Percentiles rank a stretch among this genome's conserved stretches.
Conservation (phyloP, 2,888 invertebrate genomes). For the Tenthredo distinguenda region DNA sequence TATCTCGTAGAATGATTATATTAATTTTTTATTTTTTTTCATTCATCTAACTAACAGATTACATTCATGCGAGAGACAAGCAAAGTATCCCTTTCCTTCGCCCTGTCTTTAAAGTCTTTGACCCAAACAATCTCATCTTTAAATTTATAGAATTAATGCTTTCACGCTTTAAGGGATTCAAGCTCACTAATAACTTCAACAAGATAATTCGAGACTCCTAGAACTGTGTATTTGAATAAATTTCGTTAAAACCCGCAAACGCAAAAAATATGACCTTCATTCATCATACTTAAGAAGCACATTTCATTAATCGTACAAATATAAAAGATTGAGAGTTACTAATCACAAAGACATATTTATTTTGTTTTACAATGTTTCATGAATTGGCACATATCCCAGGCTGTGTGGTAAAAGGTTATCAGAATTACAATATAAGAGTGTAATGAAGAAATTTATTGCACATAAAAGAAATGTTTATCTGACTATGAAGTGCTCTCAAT, state of each 20-base stretch:
- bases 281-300: background rate
- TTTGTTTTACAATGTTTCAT: background rate
- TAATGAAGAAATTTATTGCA: background rate
- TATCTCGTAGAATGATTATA: background rate
- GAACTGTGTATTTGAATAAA: background rate
- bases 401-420: background rate
- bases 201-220: background rate
- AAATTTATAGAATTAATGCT: constrained; percentile 12
- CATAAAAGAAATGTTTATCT: background rate
- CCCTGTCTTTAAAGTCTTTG: constrained; percentile 22
- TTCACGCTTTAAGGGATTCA: background rate
- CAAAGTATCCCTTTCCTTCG: constrained; percentile 20
- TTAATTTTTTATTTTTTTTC: background rate
- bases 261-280: background rate
- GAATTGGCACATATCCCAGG: constrained; percentile 12
- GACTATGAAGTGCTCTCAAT: background rate
- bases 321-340: background rate
- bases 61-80: constrained; percentile 19
- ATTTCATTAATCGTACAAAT: background rate
- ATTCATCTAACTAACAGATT: constrained; percentile 31
- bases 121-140: background rate
- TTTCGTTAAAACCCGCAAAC: background rate
- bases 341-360: background rate
- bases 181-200: background rate
- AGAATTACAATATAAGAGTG: background rate